phyloP scores from a whole-genome alignment of 2,797 vertebrate genomes.

The Cyprinella venusta region DNA sequence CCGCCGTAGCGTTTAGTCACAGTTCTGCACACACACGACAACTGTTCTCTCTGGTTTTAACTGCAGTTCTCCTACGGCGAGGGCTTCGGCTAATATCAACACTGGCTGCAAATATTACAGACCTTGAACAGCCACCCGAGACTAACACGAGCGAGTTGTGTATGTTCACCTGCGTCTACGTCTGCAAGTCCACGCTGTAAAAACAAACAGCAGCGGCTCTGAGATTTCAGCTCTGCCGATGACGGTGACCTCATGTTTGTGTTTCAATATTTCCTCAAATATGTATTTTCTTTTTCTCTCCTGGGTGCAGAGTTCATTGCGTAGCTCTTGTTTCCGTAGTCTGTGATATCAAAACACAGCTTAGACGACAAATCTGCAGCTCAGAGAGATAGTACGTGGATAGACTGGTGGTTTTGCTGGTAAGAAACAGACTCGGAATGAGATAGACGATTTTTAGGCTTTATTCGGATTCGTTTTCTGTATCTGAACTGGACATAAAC shows the following conservation, averaged over 20 bases:
- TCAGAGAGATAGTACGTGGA: slow-evolving; percentile 11
- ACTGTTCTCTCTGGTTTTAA: background rate
- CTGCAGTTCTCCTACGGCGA: slow-evolving; percentile 19
- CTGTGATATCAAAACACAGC: slow-evolving; percentile 51
- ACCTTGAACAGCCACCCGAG: slow-evolving; percentile 25
- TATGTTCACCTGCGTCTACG: slow-evolving; percentile 50
- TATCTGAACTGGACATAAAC: background rate
- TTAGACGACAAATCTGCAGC: slow-evolving; percentile 20
- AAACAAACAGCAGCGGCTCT: slow-evolving; percentile 47
- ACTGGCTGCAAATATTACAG: slow-evolving; percentile 27
- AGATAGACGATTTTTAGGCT: background rate
- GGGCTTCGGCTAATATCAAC: slow-evolving; percentile 40
- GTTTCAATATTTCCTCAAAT: slow-evolving; percentile 50
- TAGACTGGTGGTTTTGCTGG: slow-evolving; percentile 10
- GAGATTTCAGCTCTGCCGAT: slow-evolving; percentile 39
- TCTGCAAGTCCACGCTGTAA: slow-evolving; percentile 35
- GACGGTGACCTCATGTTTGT: slow-evolving; percentile 56
- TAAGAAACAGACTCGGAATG: slow-evolving; percentile 23
- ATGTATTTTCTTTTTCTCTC: slow-evolving; percentile 47
- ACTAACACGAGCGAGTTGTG: slow-evolving; percentile 37
- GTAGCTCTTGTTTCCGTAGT: slow-evolving; percentile 41
- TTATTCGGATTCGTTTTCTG: background rate
- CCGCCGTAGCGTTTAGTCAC: background rate
- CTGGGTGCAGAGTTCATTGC: slow-evolving; percentile 29
- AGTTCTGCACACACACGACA: background rate